Evolutionary conservation across 2,888 invertebrate genomes (phyloP).

Genomic region (Drosophila cognata): DNA sequence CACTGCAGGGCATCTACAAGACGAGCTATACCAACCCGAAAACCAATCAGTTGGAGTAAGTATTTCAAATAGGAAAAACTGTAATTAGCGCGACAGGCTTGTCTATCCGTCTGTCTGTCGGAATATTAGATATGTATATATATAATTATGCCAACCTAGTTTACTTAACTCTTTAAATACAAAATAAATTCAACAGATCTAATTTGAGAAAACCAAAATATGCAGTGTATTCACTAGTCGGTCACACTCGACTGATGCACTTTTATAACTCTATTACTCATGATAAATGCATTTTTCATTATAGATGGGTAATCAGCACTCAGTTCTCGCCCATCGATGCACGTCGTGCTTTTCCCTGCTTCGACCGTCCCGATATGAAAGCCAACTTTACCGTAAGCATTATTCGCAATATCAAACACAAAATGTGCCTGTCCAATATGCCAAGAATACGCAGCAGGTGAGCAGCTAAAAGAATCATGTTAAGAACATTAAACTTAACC

Average conservation of each 20-base stretch:
- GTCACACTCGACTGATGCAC: background rate
- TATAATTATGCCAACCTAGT: background rate
- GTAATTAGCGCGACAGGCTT: background rate
- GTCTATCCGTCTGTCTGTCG: background rate
- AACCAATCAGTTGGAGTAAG: slow-evolving; percentile 84
- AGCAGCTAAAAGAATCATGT: slow-evolving; percentile 19
- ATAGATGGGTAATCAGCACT: slow-evolving; percentile 91
- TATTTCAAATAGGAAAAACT: slow-evolving; percentile 8
- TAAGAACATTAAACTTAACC: background rate
- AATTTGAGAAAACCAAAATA: background rate
- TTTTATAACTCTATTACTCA: background rate
- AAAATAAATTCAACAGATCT: background rate
- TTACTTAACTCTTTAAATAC: background rate
- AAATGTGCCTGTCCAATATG: slow-evolving; percentile 88
- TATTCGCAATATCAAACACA: slow-evolving; percentile 86
- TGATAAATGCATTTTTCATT: background rate
- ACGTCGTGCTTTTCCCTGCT: slow-evolving; percentile 93
- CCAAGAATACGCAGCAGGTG: slow-evolving; percentile 84
- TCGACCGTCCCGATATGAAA: slow-evolving; percentile 94
- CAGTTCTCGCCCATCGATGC: slow-evolving; percentile 93
- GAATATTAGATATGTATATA: too few relatives aligned
- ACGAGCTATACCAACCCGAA: slow-evolving; percentile 85
- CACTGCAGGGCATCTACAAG: slow-evolving; percentile 87
- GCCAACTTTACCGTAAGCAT: slow-evolving; percentile 91
- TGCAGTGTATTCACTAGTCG: background rate